Base-by-base conservation (phyloP, 2,888 invertebrate species). In the Mylabris sibirica region DNA sequence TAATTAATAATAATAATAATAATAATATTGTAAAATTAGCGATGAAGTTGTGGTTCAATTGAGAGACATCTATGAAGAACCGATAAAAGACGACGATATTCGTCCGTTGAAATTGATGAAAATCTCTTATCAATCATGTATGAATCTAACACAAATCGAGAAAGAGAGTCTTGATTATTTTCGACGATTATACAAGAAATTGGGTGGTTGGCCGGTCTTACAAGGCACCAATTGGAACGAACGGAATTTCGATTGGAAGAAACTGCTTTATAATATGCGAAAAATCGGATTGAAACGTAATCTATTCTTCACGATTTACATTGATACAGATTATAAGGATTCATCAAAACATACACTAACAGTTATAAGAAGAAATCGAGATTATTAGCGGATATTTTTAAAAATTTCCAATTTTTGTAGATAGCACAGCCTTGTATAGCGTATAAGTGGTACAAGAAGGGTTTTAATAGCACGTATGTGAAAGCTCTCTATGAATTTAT, bases 1-100 rank as follows among this genome's bases (percentile, higher is more conserved):
- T 34, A 34, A 26, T 35, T 35, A 35, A 8, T 1, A 35, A 35
- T 1, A 92, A 92, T 81, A 83, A 91, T 38, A 88, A 88, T 30
- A 3, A n/a, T n/a, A 30, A 30, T 17, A 2, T 12, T 11, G 11
- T n/a, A 30, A 35, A 30, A 34, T 57, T 12, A 64, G 30, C 20
- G 34, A 57, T 20, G 26, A 49, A n/a, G 57, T 53, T 0, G 5
- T 3, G 2, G 12, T 41, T 1, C 59, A 65, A 17, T 38, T 35
- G 60, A n/a, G 24, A 5, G 38, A 60, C 22, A 53, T 60, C 5
- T 34, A 24, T 5, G 30, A 65, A 24, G 60, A 53, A 35, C n/a
- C 35, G n/a, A 26, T 57, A 3, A 14, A 26, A 57, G 76, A 74
- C 5, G 76, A 79, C 11, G 84, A 85, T 14, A 82, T 84, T 0